Evolutionary conservation across 1,140 invertebrate genomes (phyloP), one percentile per base, ranked within the genome.

Genomic region (Riptortus pedestris): DNA sequence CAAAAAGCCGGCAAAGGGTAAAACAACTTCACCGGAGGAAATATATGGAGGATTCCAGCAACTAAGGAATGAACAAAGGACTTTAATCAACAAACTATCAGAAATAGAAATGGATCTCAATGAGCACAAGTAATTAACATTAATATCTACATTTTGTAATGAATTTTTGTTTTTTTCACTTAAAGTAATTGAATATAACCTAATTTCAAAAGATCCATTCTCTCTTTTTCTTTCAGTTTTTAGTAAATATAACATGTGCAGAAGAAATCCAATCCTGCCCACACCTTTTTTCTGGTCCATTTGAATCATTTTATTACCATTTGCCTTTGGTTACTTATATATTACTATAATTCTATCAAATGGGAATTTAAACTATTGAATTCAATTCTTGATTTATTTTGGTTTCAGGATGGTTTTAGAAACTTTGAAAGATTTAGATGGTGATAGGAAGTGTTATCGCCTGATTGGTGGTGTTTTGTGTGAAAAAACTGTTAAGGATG

Each of bases 391-490:
- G n/a, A n/a, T n/a, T n/a, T n/a, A n/a, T 58, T 70, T 71, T 70
- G 69, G 69, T 79, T 83, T 69, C 76, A 97, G 95, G 76, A 85
- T 96, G 71, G 95, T 98, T 9, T 88, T 96, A 70, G 93, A 96
- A 69, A 94, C 92, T 27, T 76, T 98, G 48, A 87, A 93, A 76
- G 85, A 86, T 60, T 86, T 95, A 2, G 87, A 93, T 69, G 82
- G 81, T 22, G 82, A 85, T 52, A 83, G 93, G 69, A 95, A 92
- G 75, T 98, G 94, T 75, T 98, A 89, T 73, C 82, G 93, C 71
- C 85, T 96, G 80, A 85, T 97, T 67, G 94, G 94, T 33, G 93
- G 93, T 16, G 86, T 97, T 55, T 78, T 98, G 47, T 92, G 94
- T 68, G 93, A 97, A 78, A 80, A 89, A 69, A 94, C 88, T 24